phyloP scores from a whole-genome alignment of 2,888 invertebrate genomes.

The Drosophila birchii region DNA sequence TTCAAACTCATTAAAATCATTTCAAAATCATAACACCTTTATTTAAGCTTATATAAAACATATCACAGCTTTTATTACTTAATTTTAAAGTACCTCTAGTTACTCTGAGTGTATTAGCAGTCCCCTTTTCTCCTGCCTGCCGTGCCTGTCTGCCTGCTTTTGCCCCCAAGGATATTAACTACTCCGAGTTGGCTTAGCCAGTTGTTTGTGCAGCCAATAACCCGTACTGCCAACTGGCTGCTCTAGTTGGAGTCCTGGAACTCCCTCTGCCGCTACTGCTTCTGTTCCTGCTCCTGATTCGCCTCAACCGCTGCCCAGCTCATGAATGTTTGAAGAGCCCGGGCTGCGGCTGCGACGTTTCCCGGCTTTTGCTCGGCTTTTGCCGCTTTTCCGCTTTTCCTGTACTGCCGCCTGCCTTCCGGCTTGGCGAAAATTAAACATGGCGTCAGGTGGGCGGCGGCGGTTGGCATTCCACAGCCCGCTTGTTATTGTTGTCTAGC shows the following conservation, averaged over 20 bases:
- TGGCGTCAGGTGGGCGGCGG: slow-evolving; percentile 53
- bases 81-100: background rate
- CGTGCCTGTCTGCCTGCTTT: slow-evolving; percentile 29
- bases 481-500: slow-evolving; percentile 68
- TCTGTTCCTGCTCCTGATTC: background rate
- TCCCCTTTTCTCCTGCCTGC: slow-evolving; percentile 18
- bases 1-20: background rate
- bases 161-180: slow-evolving; percentile 60
- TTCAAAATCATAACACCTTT: no score
- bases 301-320: slow-evolving; percentile 44
- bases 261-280: background rate
- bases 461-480: slow-evolving; percentile 10
- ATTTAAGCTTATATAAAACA: no score
- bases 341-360: slow-evolving; percentile 46
- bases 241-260: slow-evolving; percentile 10
- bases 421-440: slow-evolving; percentile 69
- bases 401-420: slow-evolving; percentile 49
- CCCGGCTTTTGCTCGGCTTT: slow-evolving; percentile 41
- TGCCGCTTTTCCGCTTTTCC: slow-evolving; percentile 48
- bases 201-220: slow-evolving; percentile 59
- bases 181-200: slow-evolving; percentile 36
- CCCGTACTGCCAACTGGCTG: slow-evolving; percentile 40
- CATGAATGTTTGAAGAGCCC: slow-evolving; percentile 75
- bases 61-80: background rate
- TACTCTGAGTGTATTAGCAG: slow-evolving; percentile 11